Evolutionary conservation across 2,797 vertebrate genomes (phyloP), one percentile per base, ranked within the genome.

Genomic region (Lycodopsis pacificus): DNA sequence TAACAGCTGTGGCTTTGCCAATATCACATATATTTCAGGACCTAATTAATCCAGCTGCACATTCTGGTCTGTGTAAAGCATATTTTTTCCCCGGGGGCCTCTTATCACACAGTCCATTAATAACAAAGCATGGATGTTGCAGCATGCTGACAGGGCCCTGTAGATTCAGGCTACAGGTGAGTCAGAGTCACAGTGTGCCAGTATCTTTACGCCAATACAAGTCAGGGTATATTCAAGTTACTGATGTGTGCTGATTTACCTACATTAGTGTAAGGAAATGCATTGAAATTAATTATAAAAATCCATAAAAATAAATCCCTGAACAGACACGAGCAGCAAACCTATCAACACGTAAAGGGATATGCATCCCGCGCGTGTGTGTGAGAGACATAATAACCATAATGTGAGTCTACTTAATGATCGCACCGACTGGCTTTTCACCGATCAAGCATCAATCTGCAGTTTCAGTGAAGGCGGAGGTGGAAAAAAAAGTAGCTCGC

Each of bases 121-220:
- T 30, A 64, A 63, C 64, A 80, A 53, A 85, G 66, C 65, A 0
- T 57, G 59, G 63, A 77, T 79, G 66, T 79, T 81, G 82, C 74
- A 14, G 67, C 34, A 65, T 30, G 51, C 44, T 59, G 63, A 34
- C 73, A 85, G 82, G 82, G 85, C 77, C 85, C 84, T 79, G 70
- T 80, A 65, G 54, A 83, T 73, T 74, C 64, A 72, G 90, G 89
- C 91, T 90, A 95, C 94, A 95, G 93, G 94, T 95, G 93, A 93
- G 67, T 83, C 62, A 64, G 71, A 75, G 64, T 70, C 73, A 66
- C 8, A 44, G 51, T 59, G 48, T 74, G 42, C 17, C 36, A 38
- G 17, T 4, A 61, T 15, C 65, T 73, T 65, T 61, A 54, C 34
- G 48, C 17, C 38, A 61, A 15, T 36, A 56, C 51, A 76, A 66